Base-by-base conservation (phyloP, 2,888 invertebrate genomes). In the Tiphia femorata region DNA sequence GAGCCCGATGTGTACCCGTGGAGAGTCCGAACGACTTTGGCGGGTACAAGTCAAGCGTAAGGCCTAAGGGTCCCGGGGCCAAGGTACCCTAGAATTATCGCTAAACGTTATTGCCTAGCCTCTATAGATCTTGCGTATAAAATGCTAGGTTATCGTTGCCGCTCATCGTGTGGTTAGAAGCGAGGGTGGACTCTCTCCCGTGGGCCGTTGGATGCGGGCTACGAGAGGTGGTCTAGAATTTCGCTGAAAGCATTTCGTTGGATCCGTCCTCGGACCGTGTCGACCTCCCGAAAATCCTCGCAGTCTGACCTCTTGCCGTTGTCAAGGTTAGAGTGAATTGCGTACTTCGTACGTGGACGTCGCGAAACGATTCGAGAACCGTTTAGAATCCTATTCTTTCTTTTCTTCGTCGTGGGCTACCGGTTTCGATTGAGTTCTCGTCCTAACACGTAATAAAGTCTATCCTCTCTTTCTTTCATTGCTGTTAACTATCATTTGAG, bases 101-200 rank as follows among this genome's bases (percentile, higher is more conserved):
- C 75, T 82, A 82, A 82, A 80, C 79, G 80, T 79, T 82, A 82
- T 80, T 81, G 81, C 82, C 81, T 82, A 82, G 82, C 76, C 64
- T 78, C 82, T 72, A 81, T 82, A 82, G 82, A 82, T 82, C 81
- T 82, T 80, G 76, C 75, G 76, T 79, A 82, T 81, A 80, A 82
- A 82, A 82, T 82, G 69, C 79, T 81, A 80, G 82, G 81, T 81
- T 82, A 78, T 73, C 73, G 58, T 58, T 65, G 50, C 55, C 67
- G 62, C 58, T 72, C 66, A 61, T 14, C 63, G 54, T 63, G 54
- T 49, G 58, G 70, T 64, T 69, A 75, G 67, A 76, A 75, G 78
- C 76, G 79, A 75, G 79, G 80, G 79, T 80, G 76, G 78, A 72
- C 58, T 64, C 52, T 33, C 33, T 8, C 33, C 65, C 54, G 49